Percentiles rank a stretch among this genome's conserved stretches.
phyloP scores from a whole-genome alignment of 37 sponge, comb jelly and placozoan species.

The Ianthella basta region DNA sequence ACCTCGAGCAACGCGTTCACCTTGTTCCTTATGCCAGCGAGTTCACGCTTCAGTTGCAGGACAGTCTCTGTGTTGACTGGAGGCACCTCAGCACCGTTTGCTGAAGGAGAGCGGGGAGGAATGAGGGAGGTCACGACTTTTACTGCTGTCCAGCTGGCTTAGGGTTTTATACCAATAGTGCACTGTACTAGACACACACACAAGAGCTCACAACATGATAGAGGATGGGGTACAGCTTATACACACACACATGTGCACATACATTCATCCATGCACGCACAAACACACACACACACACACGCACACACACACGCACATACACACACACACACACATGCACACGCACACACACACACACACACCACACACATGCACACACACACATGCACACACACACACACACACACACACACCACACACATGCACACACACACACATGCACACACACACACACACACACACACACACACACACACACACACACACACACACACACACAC shows the following conservation, averaged over 20 bases:
- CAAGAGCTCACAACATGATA: no score
- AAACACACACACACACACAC: conserved; percentile 39
- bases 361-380: no score
- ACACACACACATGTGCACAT: neutral
- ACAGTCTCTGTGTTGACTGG: conserved; percentile 28
- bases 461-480: no score
- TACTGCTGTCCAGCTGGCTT: no score
- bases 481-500: no score
- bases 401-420: no score
- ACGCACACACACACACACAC: conserved; percentile 11
- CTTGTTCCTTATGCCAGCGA: conserved; percentile 56
- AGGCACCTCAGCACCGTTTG: conserved; percentile 25
- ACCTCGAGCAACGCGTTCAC: conserved; percentile 64
- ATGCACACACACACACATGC: no score
- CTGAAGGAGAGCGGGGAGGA: neutral
- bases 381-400: no score
- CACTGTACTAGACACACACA: no score
- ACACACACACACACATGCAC: conserved; percentile 33
- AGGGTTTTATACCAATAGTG: no score
- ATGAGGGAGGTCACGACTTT: neutral
- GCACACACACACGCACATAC: conserved; percentile 37
- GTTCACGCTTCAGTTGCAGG: conserved; percentile 58
- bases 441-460: no score
- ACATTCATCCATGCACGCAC: conserved; percentile 25
- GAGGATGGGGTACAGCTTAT: no score